Evolutionary conservation across 2,113 vertebrate genomes (phyloP).

Genomic region (Ia io): DNA sequence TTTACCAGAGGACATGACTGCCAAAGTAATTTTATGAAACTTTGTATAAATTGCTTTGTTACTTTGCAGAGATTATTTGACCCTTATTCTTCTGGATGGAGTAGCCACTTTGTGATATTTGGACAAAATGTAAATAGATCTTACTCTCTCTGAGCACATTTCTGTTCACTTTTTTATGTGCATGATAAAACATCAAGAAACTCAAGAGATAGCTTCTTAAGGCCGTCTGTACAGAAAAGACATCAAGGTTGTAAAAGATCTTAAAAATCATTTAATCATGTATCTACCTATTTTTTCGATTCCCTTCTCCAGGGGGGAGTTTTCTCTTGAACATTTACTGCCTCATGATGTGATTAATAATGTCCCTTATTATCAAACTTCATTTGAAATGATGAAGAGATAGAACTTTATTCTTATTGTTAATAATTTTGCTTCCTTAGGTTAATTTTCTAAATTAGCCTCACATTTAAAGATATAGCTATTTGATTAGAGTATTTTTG

Average conservation of each 20-base stretch:
- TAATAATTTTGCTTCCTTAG: background rate
- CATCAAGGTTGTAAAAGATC: background rate
- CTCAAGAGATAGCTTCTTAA: background rate
- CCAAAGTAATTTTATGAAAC: background rate
- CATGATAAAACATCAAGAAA: background rate
- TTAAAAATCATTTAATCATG: background rate
- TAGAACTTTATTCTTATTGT: background rate
- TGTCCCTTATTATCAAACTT: background rate
- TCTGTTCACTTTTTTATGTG: background rate
- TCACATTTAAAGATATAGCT: background rate
- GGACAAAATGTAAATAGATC: background rate
- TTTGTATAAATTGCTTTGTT: background rate
- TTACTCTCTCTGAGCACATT: background rate
- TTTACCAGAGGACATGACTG: background rate
- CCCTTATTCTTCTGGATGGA: background rate
- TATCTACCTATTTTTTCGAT: background rate
- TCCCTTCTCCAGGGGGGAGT: background rate
- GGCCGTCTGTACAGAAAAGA: background rate
- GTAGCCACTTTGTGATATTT: background rate
- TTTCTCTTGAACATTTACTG: background rate
- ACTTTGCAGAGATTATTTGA: constrained; percentile 14
- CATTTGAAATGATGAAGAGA: background rate
- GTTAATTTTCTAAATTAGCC: background rate
- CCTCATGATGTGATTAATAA: background rate
- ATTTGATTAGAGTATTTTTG: background rate